A percentile compares a stretch with the other conserved stretches of the same genome.
Conservation (phyloP, 2,888 invertebrate genomes). For the Yponomeuta sedellus region DNA sequence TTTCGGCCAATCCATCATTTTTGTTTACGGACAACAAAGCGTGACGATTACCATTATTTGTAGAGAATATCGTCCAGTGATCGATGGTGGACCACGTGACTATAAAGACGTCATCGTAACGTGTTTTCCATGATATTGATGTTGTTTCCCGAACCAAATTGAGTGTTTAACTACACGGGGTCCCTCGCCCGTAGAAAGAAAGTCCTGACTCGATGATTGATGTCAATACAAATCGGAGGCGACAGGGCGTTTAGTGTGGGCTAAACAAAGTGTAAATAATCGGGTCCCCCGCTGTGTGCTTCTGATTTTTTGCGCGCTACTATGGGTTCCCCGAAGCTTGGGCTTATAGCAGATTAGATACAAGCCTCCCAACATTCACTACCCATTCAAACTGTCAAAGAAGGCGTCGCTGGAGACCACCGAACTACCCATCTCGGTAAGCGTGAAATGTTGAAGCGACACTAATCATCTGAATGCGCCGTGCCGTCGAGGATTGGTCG, state of each 20-base stretch:
- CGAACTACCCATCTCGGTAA: conserved; percentile 33
- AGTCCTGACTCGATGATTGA: conserved; percentile 9
- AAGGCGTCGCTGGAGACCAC: conserved; percentile 33
- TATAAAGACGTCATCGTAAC: not conserved
- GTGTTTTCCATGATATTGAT: not conserved
- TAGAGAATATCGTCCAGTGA: not conserved
- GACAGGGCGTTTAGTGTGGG: conserved; percentile 36
- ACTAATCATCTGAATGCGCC: conserved; percentile 39
- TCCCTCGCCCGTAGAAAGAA: not conserved
- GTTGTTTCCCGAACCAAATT: not conserved
- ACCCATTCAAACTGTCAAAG: conserved; percentile 23
- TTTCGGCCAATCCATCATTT: not conserved
- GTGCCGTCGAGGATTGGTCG: conserved; percentile 45
- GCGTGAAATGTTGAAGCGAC: conserved; percentile 35
- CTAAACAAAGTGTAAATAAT: conserved; percentile 41
- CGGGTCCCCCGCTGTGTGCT: conserved; percentile 40
- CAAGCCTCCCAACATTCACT: conserved; percentile 45
- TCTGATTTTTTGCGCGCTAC: conserved; percentile 39
- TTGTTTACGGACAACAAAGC: not conserved
- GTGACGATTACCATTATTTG: not conserved
- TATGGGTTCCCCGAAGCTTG: conserved; percentile 34
- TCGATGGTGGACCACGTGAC: not conserved
- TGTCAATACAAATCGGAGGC: conserved; percentile 14
- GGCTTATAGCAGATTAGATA: conserved; percentile 40
- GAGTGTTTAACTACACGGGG: not conserved